These are phyloP conservation scores for Macrotrachela quadricornifera DNA, from an alignment of 1,140 invertebrate genomes.

Conservation along the genomic window DNA sequence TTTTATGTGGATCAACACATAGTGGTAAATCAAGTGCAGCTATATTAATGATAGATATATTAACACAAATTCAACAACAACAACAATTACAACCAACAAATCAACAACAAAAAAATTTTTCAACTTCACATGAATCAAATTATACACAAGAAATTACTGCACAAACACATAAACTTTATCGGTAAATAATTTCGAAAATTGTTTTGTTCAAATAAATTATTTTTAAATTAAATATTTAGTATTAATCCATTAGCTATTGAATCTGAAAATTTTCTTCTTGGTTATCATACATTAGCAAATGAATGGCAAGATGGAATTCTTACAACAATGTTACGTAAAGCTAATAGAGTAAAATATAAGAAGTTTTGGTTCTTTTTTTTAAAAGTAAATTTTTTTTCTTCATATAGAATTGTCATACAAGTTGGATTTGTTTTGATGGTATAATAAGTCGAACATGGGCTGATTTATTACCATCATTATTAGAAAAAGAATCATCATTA, in stretches of 20 bases:
- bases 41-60: slow-evolving; percentile 21
- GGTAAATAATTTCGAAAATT: too few species aligned
- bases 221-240: too few species aligned
- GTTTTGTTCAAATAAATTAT: too few species aligned
- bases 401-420: slow-evolving; percentile 26
- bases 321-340: slow-evolving; percentile 23
- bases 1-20: slow-evolving; percentile 26
- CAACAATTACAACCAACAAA: too few species aligned
- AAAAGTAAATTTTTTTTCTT: not conserved
- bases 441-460: slow-evolving; percentile 21
- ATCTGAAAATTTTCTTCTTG: slow-evolving; percentile 23
- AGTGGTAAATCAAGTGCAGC: slow-evolving; percentile 27
- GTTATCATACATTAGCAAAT: slow-evolving; percentile 19
- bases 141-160: too few species aligned
- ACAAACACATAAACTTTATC: too few species aligned
- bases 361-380: slow-evolving; percentile 3
- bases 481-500: slow-evolving; percentile 16
- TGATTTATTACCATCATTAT: slow-evolving; percentile 24
- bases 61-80: slow-evolving; percentile 4
- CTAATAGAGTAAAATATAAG: slow-evolving; percentile 28
- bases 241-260: slow-evolving; percentile 22
- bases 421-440: slow-evolving; percentile 28
- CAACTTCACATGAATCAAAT: too few species aligned
- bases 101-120: too few species aligned
- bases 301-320: slow-evolving; percentile 29